Percentiles rank a stretch among this genome's conserved stretches.
Conservation (phyloP, 2,888 invertebrate genomes). For the Aphelenchoides bicaudatus region DNA sequence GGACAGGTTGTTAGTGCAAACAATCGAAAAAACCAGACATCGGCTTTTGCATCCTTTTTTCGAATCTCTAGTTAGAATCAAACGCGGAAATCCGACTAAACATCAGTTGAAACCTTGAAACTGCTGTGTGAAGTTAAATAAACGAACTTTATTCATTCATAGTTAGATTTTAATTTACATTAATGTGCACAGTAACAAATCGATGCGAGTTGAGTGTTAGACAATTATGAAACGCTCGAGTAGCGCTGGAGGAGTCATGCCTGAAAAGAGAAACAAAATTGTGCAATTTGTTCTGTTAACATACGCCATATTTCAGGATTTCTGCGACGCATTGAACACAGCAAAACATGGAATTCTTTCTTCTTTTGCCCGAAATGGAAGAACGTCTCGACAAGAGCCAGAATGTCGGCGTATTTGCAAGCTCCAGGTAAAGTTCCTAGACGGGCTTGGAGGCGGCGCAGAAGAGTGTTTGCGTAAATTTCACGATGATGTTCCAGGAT, state of each 20-base stretch:
- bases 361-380: too few species aligned
- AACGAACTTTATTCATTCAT: too few species aligned
- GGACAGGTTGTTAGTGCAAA: neutral
- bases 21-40: slow-evolving; percentile 1
- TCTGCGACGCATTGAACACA: too few species aligned
- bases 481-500: neutral
- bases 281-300: too few species aligned
- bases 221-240: too few species aligned
- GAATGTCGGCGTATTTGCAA: slow-evolving; percentile 5
- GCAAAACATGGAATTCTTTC: slow-evolving; percentile 7
- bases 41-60: neutral
- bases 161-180: too few species aligned
- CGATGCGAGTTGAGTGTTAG: too few species aligned
- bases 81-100: slow-evolving; percentile 7
- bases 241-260: too few species aligned
- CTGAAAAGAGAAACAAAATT: too few species aligned
- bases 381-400: neutral
- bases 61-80: slow-evolving; percentile 1
- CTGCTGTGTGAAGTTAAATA: neutral
- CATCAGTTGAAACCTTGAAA: neutral
- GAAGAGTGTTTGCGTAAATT: neutral
- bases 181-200: too few species aligned
- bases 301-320: too few species aligned
- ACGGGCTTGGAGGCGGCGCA: slow-evolving; percentile 6
- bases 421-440: slow-evolving; percentile 6